Evolutionary conservation across 2,888 invertebrate genomes (phyloP), one percentile per base, ranked within the genome.

Genomic region (Tetheella fluctuosa): DNA sequence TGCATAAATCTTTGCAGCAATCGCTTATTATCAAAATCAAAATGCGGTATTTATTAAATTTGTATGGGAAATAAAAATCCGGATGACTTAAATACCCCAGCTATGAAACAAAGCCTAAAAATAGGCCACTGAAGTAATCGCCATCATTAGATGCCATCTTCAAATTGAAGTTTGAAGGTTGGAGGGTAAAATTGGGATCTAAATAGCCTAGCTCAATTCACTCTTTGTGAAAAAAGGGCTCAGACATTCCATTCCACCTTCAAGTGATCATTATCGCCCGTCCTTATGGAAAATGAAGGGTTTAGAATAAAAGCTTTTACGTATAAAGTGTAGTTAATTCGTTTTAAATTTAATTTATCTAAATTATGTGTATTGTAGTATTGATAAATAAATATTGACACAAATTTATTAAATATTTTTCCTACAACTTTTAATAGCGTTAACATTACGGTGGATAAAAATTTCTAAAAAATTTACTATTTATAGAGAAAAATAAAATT

Each of bases 131-230:
- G 20, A 34, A 34, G 54, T 54, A 54, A 54, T 34, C 55, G 55
- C 23, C 55, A 55, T 37, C 55, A 55, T 55, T 55, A 55, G 55
- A 55, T 37, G 55, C 37, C 55, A 55, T 55, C 55, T 55, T 37
- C 34, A 34, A 55, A 55, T 55, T 34, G 55, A 55, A 55, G 55
- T 23, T 55, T 55, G 34, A 55, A 55, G 55, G 55, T 55, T 37
- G 55, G 34, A 48, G 48, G 23, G 20, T 20, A 8, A 34, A 55
- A 55, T 55, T 55, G 55, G 55, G 55, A 20, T 34, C 55, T 55
- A 55, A 55, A 55, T 55, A 55, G 55, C 34, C 34, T 15, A 34
- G 34, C 13, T 23, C 55, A 23, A 12, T 55, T 55, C 55, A 34
- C 55, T 55, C 55, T 37, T 55, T 55, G 55, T 55, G n/a, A 55